Base-by-base conservation (phyloP, 2,113 vertebrate species). In the Ceratotherium simum region DNA sequence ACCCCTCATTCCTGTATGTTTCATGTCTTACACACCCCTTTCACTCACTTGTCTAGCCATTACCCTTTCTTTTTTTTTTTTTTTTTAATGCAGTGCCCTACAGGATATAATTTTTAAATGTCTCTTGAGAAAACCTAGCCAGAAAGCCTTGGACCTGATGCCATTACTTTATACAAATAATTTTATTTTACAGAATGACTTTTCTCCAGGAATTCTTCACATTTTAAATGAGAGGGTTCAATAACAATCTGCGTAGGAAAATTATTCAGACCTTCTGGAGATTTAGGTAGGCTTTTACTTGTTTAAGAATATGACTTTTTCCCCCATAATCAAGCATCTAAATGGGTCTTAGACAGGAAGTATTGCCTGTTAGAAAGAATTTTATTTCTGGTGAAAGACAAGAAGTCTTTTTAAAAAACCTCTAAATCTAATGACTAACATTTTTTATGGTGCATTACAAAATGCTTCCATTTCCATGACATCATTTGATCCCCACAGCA, bases 311-410 rank as follows among this genome's bases (percentile, higher is more conserved):
- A 87, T 91, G 76, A 72, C 36, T 89, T 76, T 76, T 67, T 5
- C 10, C 62, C 91, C 64, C 39, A 54, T 65, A 96, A 90, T 96
- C 82, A 56, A 94, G 80, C 70, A 54, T 96, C 94, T 78, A 94
- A 92, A 95, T 90, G 70, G 31, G 36, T 97, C 91, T 96, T 80
- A 93, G 79, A 95, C 33, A 82, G 97, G 91, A 97, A 97, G 69
- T 92, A 80, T 84, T 97, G 91, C 78, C 36, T 95, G 31, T 96
- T 94, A 75, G 95, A 84, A 97, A 93, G 48, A 96, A 92, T 92
- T 97, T 97, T 92, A 97, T 97, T 96, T 94, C 64, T 92, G 87
- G 39, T 96, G 92, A 97, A 97, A 97, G 94, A 98, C 97, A 96
- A 97, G 89, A 93, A 86, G 73, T 56, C 95, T 88, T 91, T 97